Evolutionary conservation across 2,797 vertebrate species (phyloP), one percentile per base, ranked within the genome.

Genomic region (Delichon dasypus): DNA sequence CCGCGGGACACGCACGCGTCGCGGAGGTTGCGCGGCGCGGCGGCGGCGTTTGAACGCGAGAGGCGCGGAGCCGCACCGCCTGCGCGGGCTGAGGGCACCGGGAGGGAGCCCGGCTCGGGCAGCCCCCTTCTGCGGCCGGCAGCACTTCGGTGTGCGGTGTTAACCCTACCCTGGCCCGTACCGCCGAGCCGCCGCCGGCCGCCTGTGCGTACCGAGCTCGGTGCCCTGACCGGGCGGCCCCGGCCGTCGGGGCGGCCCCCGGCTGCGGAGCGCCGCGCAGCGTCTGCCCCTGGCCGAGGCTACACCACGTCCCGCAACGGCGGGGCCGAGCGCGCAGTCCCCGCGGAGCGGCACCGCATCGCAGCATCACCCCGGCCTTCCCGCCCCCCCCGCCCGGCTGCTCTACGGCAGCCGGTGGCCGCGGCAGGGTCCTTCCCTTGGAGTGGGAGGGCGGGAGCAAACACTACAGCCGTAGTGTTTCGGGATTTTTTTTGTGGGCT

Each of bases 11-110:
- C 67, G 61, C 55, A 51, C 4, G 21, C 64, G 29, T 15, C 51
- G 76, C 51, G 82, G 95, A 76, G 95, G 95, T 90, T 94, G 93
- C 92, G 88, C 92, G 65, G 65, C 7, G 79, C 94, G 36, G 80
- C 82, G 80, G 94, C 71, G 51, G 84, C 44, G 87, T 94, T 89
- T 45, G 81, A 89, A 85, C 13, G 7, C 21, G 38, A 18, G 40
- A 73, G 45, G 45, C 78, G 50, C 47, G 40, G 92, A 71, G 50
- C 55, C 8, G 25, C n/a, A 29, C 25, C 25, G 51, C 81, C 27
- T 25, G 40, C 9, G 48, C 48, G 27, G 54, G 30, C 48, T 44
- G 53, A 20, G 26, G 20, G 23, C 11, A 5, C 7, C 21, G 7
- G 5, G 11, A 18, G 20, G 16, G 13, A 32, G 23, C 60, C 16